Base-by-base conservation (phyloP, 1,140 invertebrate genomes). In the Atta texana region DNA sequence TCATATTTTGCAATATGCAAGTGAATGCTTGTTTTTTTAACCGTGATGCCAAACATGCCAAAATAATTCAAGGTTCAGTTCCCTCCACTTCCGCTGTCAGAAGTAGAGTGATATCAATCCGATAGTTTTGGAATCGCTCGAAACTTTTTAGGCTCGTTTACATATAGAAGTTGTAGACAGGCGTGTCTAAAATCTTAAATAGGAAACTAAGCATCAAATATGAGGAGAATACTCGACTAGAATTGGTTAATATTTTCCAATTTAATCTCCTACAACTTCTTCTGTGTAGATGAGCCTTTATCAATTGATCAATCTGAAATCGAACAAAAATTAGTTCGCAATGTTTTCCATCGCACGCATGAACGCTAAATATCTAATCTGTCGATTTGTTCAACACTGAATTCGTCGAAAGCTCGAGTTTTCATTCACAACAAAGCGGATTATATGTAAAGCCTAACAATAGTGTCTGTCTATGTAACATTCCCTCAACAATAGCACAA, bases 371-470 rank as follows among this genome's bases (percentile, higher is more conserved):
- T 31, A 18, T 7, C 5, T 18, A 18, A 6, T 55, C 7, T 21
- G n/a, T 18, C 31, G 44, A 51, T 24, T 24, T 1, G 28, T 63
- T 31, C 3, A 51, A 28, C 44, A 39, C 3, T 49, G 28, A 68
- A 80, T 53, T 68, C 44, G 61, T 6, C 49, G 10, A 71, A 39
- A 18, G 64, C 55, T 14, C 51, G 34, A 71, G 51, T 81, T 81
- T 81, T 59, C 64, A 81, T 71, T 57, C 66, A 31, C 21, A 28
- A 59, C 78, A 71, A 81, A 81, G 21, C 51, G 53, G 53, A 81
- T 81, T 71, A 57, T 51, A 28, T 21, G 31, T 44, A 81, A 71
- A 81, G 31, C 66, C 34, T 53, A 71, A 81, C 66, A 81, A 81
- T 81, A 28, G 78, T 0, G 51, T 57, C 51, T 57, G 24, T 59